phyloP scores from a whole-genome alignment of 2,113 vertebrate species.

The Thryonomys swinderianus region DNA sequence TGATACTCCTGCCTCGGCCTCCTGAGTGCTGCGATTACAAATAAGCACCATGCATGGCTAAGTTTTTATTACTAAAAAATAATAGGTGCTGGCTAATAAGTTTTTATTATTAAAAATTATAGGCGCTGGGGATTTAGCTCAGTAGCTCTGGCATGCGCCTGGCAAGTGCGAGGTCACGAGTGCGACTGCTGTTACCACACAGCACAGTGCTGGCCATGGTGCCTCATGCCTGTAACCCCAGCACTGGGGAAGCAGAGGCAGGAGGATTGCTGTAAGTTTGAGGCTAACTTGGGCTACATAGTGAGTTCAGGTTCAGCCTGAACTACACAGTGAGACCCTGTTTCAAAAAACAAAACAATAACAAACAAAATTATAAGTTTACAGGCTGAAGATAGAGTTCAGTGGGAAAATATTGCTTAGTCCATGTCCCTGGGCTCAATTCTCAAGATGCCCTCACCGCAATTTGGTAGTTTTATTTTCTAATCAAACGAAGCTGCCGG shows the following conservation, averaged over 20 bases:
- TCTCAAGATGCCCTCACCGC: neutral
- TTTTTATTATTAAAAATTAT: constrained; percentile 26
- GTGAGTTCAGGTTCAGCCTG: too few species aligned
- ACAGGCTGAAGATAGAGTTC: neutral
- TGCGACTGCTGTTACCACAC: too few species aligned
- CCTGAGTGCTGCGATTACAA: neutral
- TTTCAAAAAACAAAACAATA: too few species aligned
- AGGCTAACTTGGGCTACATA: too few species aligned
- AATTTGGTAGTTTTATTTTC: neutral
- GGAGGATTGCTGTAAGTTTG: too few species aligned
- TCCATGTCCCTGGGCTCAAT: neutral
- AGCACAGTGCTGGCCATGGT: too few species aligned
- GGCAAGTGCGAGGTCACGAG: too few species aligned
- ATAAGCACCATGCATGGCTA: neutral
- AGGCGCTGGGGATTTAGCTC: neutral
- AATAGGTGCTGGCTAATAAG: neutral
- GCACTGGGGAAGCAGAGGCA: too few species aligned
- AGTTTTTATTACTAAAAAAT: neutral
- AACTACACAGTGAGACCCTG: too few species aligned
- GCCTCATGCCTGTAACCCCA: too few species aligned
- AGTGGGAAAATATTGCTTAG: neutral
- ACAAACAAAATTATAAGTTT: too few species aligned
- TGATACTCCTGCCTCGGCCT: neutral
- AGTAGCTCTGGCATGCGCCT: too few species aligned
- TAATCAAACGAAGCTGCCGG: constrained; percentile 53